These are phyloP conservation scores for Aethina tumida DNA, from an alignment of 1,140 invertebrate species.

Conservation along the genomic window DNA sequence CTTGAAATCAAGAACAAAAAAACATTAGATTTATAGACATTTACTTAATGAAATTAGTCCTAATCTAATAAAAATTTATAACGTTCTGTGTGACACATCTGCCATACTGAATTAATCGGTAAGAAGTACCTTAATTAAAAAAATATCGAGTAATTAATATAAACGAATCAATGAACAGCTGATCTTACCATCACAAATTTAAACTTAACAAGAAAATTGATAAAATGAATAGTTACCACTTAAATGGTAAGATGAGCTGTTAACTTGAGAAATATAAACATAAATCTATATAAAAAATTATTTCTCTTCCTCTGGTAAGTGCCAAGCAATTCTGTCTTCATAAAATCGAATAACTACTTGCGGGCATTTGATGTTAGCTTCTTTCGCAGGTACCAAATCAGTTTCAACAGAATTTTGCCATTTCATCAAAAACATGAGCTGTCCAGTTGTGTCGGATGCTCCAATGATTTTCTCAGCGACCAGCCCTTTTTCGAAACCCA, in stretches of 20 bases:
- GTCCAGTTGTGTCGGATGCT: slow-evolving; percentile 88
- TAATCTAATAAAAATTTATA: no score
- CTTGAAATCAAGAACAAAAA: no score
- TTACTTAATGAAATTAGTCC: no score
- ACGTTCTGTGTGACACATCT: no score
- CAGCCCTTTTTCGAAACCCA: slow-evolving; percentile 81
- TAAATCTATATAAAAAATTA: background rate
- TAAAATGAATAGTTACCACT: background rate
- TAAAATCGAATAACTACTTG: slow-evolving; percentile 96
- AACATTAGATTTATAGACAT: no score
- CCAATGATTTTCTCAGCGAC: slow-evolving; percentile 92
- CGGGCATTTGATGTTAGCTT: slow-evolving; percentile 86
- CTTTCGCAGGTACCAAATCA: slow-evolving; percentile 82
- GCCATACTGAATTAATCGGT: no score
- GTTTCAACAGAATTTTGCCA: slow-evolving; percentile 96
- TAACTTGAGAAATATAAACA: background rate
- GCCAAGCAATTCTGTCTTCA: slow-evolving; percentile 91
- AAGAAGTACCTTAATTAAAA: no score
- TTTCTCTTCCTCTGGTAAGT: slow-evolving; percentile 49
- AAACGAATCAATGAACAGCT: background rate
- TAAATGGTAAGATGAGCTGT: background rate
- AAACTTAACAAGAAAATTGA: background rate
- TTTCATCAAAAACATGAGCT: slow-evolving; percentile 96
- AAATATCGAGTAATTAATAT: background rate
- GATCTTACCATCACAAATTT: background rate